A percentile compares a stretch with the other conserved stretches of the same genome.
phyloP scores from a whole-genome alignment of 2,797 vertebrate species.

The Myotis myotis region DNA sequence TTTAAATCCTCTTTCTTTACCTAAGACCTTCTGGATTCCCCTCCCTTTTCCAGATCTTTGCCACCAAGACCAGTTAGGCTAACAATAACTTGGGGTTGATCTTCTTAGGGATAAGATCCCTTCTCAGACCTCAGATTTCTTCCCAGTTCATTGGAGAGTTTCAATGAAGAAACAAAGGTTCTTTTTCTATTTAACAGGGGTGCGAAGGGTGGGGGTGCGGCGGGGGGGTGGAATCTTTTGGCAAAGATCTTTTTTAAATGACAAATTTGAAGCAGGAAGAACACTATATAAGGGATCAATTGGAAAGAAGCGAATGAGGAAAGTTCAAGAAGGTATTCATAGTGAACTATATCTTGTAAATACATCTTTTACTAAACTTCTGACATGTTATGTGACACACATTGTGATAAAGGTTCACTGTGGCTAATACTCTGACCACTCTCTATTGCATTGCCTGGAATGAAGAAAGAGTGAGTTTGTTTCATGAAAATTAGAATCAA shows the following conservation, averaged over 20 bases:
- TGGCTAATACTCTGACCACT: slow-evolving; percentile 58
- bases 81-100: background rate
- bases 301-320: background rate
- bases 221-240: background rate
- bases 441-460: slow-evolving; percentile 63
- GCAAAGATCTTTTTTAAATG: background rate
- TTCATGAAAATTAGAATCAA: slow-evolving; percentile 35
- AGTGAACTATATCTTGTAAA: background rate
- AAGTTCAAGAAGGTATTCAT: background rate
- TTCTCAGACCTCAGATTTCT: slow-evolving; percentile 3
- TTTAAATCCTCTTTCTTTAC: background rate
- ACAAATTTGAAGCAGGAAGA: background rate
- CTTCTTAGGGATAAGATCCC: background rate
- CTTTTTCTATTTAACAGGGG: background rate
- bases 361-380: background rate
- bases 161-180: background rate
- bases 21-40: background rate
- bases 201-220: too few relatives aligned
- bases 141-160: background rate
- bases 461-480: slow-evolving; percentile 58
- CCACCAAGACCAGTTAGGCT: background rate
- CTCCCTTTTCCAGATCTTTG: background rate
- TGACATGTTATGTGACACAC: background rate
- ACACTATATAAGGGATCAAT: background rate
- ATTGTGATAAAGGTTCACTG: background rate